phyloP scores from a whole-genome alignment of 2,888 invertebrate species.

The Zaprionus lineosus region DNA sequence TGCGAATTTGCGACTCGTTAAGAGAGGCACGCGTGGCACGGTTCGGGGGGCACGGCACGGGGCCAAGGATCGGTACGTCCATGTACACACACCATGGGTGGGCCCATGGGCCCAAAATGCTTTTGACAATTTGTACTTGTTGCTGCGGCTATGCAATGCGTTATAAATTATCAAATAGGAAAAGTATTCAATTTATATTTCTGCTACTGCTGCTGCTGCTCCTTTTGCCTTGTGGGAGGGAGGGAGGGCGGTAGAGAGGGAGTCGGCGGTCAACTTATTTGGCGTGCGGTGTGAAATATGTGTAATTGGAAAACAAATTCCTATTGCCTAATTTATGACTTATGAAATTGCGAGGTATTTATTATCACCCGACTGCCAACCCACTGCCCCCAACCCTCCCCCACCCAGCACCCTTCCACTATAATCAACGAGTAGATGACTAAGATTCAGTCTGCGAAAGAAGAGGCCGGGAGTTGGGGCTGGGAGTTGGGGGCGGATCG shows the following conservation, averaged over 20 bases:
- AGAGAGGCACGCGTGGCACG: conserved; percentile 73
- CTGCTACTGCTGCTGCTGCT: conserved; percentile 7
- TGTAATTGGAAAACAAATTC: conserved; percentile 80
- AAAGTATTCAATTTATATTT: conserved; percentile 65
- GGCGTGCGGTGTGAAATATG: conserved; percentile 76
- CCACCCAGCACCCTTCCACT: no score
- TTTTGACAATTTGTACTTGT: conserved; percentile 79
- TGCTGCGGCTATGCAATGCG: conserved; percentile 58
- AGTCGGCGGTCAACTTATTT: conserved; percentile 53
- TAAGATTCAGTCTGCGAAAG: no score
- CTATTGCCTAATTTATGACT: conserved; percentile 76
- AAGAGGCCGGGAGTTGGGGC: no score
- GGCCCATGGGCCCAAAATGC: conserved; percentile 65
- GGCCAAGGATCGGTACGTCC: background rate
- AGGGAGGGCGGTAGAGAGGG: no score
- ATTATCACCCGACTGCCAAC: no score
- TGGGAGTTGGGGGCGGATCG: no score
- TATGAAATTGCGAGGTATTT: conserved; percentile 63
- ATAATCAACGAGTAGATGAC: no score
- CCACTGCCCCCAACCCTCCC: no score
- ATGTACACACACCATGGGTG: conserved; percentile 71
- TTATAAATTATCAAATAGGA: conserved; percentile 80
- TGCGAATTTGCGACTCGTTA: conserved; percentile 77
- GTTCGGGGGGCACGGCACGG: conserved; percentile 25
- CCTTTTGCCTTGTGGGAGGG: no score